Conservation (phyloP, 2,113 vertebrate genomes). For the Syngnathus scovelli region DNA sequence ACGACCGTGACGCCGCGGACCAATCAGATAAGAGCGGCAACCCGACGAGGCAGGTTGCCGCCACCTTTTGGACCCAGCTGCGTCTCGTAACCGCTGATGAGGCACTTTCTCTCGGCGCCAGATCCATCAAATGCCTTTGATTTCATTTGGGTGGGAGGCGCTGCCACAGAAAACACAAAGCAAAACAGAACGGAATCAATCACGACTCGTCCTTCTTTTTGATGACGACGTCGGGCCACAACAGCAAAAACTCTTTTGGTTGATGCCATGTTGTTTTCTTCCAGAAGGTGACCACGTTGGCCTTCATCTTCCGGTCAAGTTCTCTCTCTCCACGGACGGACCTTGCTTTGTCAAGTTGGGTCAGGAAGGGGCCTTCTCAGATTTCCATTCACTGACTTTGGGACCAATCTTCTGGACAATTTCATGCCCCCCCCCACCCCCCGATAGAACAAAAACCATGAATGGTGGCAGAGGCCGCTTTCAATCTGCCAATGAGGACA, state of each 20-base stretch:
- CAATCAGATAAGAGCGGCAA: conserved; percentile 63
- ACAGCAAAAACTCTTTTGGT: no score
- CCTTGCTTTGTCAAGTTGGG: no score
- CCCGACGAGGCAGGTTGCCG: conserved; percentile 67
- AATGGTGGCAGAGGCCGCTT: not conserved
- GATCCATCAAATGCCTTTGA: not conserved
- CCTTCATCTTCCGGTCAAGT: no score
- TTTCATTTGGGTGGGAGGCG: not conserved
- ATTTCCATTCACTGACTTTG: not conserved
- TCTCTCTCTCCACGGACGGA: no score
- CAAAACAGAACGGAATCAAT: not conserved
- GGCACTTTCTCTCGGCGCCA: not conserved
- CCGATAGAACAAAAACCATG: no score
- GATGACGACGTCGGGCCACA: no score
- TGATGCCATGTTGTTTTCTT: no score
- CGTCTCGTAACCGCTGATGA: conserved; percentile 28
- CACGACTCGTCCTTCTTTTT: not conserved
- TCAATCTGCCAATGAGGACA: not conserved
- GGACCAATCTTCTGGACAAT: not conserved
- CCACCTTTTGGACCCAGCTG: conserved; percentile 51
- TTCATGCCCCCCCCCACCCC: not conserved
- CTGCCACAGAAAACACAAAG: not conserved
- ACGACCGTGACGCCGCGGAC: conserved; percentile 72
- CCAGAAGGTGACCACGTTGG: no score
- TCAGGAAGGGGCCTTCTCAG: not conserved